A percentile compares a stretch with the other conserved stretches of the same genome.
These are phyloP conservation scores for Monoplex corrugatus DNA, from an alignment of 2,888 invertebrate species.

Conservation along the genomic window DNA sequence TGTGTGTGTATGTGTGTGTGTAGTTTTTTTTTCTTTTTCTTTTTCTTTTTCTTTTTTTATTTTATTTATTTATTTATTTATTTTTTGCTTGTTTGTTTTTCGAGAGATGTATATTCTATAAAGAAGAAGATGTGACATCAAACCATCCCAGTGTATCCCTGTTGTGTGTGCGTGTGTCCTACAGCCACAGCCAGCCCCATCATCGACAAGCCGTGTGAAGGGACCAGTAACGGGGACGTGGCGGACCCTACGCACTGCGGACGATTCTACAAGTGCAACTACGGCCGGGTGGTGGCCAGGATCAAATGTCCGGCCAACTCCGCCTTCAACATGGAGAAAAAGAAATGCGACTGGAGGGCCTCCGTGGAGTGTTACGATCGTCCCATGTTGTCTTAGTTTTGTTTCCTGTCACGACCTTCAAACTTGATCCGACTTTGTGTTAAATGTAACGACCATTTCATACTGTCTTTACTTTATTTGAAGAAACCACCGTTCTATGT, in stretches of 20 bases:
- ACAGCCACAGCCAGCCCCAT: constrained; percentile 65
- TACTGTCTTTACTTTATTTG: too few species aligned
- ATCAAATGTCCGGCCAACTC: constrained; percentile 64
- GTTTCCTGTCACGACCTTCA: too few species aligned
- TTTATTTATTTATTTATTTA: not conserved
- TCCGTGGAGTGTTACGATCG: constrained; percentile 60
- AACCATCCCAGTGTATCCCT: not conserved
- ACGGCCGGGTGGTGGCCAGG: constrained; percentile 65
- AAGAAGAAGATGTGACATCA: constrained; percentile 5
- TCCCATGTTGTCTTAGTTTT: constrained; percentile 49
- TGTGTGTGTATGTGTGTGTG: not conserved
- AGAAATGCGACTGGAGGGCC: constrained; percentile 65
- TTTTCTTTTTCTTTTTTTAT: too few species aligned
- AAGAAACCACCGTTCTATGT: too few species aligned
- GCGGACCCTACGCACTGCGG: constrained; percentile 61
- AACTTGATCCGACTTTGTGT: too few species aligned
- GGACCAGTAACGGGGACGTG: constrained; percentile 64
- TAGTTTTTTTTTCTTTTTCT: too few species aligned
- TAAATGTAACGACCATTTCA: too few species aligned
- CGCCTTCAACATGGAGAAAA: constrained; percentile 59
- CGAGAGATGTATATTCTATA: not conserved
- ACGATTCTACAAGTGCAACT: constrained; percentile 68
- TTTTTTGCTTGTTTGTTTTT: not conserved
- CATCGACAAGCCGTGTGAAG: constrained; percentile 65
- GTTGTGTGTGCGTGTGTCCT: not conserved